phyloP scores from a whole-genome alignment of 2,113 vertebrate species.

The Spea multiplicata region DNA sequence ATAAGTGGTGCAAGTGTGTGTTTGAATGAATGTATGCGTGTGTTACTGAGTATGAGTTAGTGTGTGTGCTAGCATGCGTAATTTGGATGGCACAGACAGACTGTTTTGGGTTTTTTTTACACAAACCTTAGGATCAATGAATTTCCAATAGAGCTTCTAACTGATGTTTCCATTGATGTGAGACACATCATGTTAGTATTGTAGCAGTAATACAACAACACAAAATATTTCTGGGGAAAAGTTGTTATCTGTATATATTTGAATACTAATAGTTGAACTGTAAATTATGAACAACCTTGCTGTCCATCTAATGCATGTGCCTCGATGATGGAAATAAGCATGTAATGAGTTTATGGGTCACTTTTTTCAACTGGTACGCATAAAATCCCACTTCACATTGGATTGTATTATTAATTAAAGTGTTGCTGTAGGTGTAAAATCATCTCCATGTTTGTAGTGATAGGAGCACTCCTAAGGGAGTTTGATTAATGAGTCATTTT shows the following conservation, averaged over 20 bases:
- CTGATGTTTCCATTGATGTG: no score
- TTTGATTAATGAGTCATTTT: slow-evolving; percentile 29
- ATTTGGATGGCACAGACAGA: no score
- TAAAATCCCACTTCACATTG: slow-evolving; percentile 6
- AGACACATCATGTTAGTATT: background rate
- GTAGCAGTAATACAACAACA: background rate
- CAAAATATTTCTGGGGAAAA: background rate
- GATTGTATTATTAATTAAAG: slow-evolving; percentile 34
- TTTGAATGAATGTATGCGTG: no score
- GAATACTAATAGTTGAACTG: background rate
- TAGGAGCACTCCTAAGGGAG: slow-evolving; percentile 21
- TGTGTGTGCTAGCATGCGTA: no score
- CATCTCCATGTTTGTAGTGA: slow-evolving; percentile 12
- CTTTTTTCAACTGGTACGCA: background rate
- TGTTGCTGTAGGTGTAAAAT: slow-evolving; percentile 12
- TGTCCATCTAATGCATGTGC: background rate
- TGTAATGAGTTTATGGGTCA: background rate
- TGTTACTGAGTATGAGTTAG: no score
- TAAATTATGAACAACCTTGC: slow-evolving; percentile 16
- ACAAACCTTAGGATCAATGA: no score
- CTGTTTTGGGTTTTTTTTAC: no score
- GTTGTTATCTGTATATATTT: background rate
- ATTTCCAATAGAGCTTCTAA: no score
- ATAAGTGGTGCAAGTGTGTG: no score
- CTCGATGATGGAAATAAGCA: background rate